Percentiles rank a stretch among this genome's conserved stretches.
phyloP scores from a whole-genome alignment of 2,113 vertebrate species.

The Psettodes erumei region DNA sequence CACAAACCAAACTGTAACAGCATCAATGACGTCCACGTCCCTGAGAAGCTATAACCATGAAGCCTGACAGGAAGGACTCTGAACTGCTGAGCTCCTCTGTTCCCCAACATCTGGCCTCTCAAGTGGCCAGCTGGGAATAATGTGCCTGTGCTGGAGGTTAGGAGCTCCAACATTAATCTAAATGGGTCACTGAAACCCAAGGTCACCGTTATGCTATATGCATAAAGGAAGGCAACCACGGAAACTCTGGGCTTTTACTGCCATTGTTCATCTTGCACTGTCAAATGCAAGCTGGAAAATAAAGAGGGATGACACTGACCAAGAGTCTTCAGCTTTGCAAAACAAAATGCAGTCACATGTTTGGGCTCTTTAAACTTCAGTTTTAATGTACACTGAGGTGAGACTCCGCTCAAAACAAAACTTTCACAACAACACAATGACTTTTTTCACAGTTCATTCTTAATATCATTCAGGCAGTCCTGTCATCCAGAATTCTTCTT shows the following conservation, averaged over 20 bases:
- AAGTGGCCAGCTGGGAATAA: conserved; percentile 52
- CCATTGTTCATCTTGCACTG: conserved; percentile 19
- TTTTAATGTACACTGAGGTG: neutral
- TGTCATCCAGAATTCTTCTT: neutral
- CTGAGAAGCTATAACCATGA: conserved; percentile 18
- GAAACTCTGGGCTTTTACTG: conserved; percentile 31
- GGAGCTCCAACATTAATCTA: conserved; percentile 45
- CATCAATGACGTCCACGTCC: conserved; percentile 34
- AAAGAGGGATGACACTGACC: neutral
- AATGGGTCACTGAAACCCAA: conserved; percentile 38
- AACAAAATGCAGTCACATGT: neutral
- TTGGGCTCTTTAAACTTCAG: neutral
- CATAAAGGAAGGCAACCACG: conserved; percentile 5
- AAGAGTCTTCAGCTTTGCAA: neutral
- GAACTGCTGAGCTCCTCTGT: conserved; percentile 5
- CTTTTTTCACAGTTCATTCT: neutral
- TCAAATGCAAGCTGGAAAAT: conserved; percentile 4
- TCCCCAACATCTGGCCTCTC: conserved; percentile 64
- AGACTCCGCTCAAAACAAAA: too few relatives aligned
- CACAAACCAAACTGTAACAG: conserved; percentile 19
- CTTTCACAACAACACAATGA: neutral
- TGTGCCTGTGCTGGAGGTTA: conserved; percentile 44
- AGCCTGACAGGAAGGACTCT: conserved; percentile 7
- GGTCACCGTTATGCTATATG: conserved; percentile 43
- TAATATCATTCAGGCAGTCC: too few relatives aligned